These are phyloP conservation scores for Eremobia ochroleuca DNA, from an alignment of 2,888 invertebrate genomes.

Conservation along the genomic window DNA sequence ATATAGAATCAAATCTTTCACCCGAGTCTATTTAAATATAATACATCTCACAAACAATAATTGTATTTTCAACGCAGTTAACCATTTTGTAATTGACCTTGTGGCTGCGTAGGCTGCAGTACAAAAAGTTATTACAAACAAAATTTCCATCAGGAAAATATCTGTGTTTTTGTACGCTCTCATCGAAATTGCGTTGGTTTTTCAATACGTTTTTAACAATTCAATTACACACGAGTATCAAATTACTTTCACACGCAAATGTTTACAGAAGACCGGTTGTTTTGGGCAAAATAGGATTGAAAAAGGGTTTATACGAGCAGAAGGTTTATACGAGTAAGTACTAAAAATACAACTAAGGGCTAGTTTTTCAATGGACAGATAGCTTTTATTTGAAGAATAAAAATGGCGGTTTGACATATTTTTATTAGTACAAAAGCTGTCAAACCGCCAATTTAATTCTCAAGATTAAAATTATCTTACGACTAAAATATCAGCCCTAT, in stretches of 20 bases:
- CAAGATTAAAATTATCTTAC: no score
- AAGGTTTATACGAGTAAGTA: no score
- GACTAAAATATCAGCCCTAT: no score
- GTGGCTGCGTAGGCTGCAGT: constrained; percentile 2
- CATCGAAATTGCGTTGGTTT: constrained; percentile 18
- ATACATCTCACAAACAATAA: constrained; percentile 18
- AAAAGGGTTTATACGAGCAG: no score
- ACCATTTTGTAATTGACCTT: constrained; percentile 23
- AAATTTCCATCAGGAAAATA: constrained; percentile 19
- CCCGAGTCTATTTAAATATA: background rate
- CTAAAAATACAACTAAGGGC: background rate
- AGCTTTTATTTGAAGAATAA: no score
- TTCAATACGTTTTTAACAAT: constrained; percentile 37
- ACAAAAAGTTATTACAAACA: constrained; percentile 39
- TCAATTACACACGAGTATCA: constrained; percentile 23
- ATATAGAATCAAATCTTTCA: constrained; percentile 7
- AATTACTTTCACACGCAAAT: constrained; percentile 24
- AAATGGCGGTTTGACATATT: no score
- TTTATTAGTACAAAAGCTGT: no score
- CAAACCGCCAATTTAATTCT: no score
- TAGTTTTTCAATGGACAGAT: no score
- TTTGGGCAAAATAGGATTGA: background rate
- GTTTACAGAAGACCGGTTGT: background rate
- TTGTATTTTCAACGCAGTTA: constrained; percentile 23
- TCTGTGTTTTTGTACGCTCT: constrained; percentile 28